Evolutionary conservation across 2,113 vertebrate genomes (phyloP).

Genomic region (Hystrix brachyura): DNA sequence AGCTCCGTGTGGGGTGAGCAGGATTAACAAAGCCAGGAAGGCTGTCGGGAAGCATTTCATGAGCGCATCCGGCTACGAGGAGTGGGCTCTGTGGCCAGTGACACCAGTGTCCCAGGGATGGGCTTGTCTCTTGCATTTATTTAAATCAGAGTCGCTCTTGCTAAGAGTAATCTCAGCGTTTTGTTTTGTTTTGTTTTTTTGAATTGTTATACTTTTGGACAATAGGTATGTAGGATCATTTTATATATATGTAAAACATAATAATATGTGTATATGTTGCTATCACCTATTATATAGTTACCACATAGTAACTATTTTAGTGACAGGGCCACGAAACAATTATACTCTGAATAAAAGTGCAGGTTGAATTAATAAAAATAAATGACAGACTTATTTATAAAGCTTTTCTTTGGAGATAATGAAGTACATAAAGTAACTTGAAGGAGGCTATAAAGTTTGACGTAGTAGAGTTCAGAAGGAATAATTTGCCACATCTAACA

Average conservation of each 20-base stretch:
- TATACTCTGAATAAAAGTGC: neutral
- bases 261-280: neutral
- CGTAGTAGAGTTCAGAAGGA: neutral
- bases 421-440: constrained; percentile 39
- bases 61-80: neutral
- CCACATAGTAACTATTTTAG: neutral
- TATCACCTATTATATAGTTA: neutral
- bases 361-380: constrained; percentile 18
- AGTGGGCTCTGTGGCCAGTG: neutral
- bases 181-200: neutral
- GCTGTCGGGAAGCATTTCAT: neutral
- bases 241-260: neutral
- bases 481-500: neutral
- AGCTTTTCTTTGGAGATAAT: constrained; percentile 44
- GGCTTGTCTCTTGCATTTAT: neutral
- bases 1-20: neutral
- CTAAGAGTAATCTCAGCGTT: neutral
- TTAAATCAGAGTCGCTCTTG: constrained; percentile 18
- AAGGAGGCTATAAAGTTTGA: neutral
- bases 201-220: neutral
- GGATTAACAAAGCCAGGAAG: neutral
- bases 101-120: neutral
- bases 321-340: neutral
- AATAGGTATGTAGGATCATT: neutral
- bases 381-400: constrained; percentile 51